Evolutionary conservation across 2,888 invertebrate species (phyloP).

Genomic region (Coenonympha arcania): DNA sequence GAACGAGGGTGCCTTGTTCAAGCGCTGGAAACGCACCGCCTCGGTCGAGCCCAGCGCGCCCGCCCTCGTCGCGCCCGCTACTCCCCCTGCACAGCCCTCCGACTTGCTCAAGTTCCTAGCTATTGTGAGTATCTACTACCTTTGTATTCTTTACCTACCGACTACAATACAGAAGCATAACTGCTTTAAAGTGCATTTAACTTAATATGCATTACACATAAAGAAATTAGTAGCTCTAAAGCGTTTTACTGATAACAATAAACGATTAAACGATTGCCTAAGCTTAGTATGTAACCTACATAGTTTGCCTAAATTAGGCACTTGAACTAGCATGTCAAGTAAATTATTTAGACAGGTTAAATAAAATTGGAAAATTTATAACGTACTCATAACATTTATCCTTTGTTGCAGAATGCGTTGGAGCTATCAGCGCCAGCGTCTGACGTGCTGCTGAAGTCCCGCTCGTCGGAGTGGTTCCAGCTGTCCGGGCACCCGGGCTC

Average conservation of each 20-base stretch:
- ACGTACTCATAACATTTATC: no score
- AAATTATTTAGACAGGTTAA: no score
- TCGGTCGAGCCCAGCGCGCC: conserved; percentile 43
- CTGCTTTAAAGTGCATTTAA: no score
- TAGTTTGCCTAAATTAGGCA: no score
- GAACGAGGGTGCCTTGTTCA: conserved; percentile 64
- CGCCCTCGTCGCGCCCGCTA: conserved; percentile 37
- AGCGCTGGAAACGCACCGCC: conserved; percentile 60
- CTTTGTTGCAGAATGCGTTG: conserved; percentile 85
- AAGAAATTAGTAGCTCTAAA: no score
- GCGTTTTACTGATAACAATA: no score
- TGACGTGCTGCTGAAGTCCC: conserved; percentile 84
- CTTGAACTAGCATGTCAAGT: no score
- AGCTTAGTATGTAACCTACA: no score
- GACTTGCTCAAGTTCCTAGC: conserved; percentile 82
- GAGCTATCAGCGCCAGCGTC: conserved; percentile 93
- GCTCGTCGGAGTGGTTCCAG: conserved; percentile 87
- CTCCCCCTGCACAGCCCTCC: conserved; percentile 54
- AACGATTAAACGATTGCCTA: no score
- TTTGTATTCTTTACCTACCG: not conserved
- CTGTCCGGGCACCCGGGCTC: conserved; percentile 94
- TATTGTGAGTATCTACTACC: conserved; percentile 78
- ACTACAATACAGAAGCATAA: no score
- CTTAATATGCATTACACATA: no score
- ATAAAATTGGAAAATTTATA: no score